These are phyloP conservation scores for Coelopa pilipes DNA, from an alignment of 2,888 invertebrate genomes.

Conservation along the genomic window DNA sequence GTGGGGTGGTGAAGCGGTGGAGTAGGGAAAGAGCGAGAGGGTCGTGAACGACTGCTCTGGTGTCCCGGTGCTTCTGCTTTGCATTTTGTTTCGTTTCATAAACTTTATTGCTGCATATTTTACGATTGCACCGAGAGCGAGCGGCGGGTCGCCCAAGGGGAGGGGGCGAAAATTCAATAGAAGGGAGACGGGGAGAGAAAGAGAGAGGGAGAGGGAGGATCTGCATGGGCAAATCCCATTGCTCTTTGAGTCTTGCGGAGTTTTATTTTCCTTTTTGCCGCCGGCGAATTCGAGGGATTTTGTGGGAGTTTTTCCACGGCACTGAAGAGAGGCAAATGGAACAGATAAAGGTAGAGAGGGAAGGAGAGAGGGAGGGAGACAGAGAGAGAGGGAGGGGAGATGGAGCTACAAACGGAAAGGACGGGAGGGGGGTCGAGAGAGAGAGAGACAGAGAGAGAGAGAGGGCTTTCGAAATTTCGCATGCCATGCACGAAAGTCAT, in stretches of 20 bases:
- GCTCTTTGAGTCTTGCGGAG: background rate
- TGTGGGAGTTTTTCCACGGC: background rate
- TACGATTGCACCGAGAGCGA: background rate
- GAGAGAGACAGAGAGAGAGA: no score
- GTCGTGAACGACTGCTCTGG: background rate
- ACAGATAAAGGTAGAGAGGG: no score
- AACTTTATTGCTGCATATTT: slow-evolving; percentile 27
- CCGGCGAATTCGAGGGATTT: background rate
- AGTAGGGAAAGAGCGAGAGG: no score
- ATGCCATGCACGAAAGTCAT: slow-evolving; percentile 34
- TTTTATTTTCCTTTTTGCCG: background rate
- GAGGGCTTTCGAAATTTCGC: slow-evolving; percentile 5
- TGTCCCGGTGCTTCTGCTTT: background rate
- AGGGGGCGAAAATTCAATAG: no score
- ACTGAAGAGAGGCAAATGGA: no score
- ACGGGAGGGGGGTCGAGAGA: no score
- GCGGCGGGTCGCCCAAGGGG: no score
- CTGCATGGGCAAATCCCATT: background rate
- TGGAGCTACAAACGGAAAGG: no score
- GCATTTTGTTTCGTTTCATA: slow-evolving; percentile 18
- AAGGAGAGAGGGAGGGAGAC: no score
- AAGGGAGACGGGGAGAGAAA: no score
- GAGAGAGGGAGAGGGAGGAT: background rate
- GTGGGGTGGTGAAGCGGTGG: no score
- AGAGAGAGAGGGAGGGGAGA: no score